A percentile compares a stretch with the other conserved stretches of the same genome.
Evolutionary conservation across 2,888 invertebrate genomes (phyloP).

Genomic region (Neoitamus cyanurus): DNA sequence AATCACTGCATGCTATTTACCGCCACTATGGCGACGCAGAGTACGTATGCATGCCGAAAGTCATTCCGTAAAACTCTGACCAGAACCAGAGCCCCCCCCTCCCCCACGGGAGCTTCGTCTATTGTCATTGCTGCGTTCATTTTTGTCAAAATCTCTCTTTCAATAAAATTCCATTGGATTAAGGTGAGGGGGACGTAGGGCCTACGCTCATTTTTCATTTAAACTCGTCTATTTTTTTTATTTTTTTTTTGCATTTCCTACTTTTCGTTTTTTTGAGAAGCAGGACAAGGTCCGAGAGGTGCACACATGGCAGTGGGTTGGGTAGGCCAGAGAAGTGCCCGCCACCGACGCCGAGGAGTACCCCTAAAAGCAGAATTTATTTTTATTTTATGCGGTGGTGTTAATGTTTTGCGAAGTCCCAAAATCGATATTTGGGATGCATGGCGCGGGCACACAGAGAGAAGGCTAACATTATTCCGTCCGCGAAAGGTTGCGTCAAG

Average conservation of each 20-base stretch:
- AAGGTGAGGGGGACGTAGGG: background rate
- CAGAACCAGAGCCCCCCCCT: too few species aligned
- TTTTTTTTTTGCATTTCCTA: background rate
- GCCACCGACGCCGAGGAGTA: background rate
- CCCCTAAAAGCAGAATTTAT: constrained; percentile 50
- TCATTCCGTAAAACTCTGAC: background rate
- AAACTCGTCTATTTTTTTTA: background rate
- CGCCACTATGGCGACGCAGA: background rate
- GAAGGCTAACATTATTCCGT: constrained; percentile 45
- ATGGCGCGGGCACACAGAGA: background rate
- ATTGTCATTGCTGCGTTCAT: constrained; percentile 17
- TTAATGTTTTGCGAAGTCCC: constrained; percentile 50
- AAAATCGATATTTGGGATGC: constrained; percentile 48
- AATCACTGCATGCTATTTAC: background rate
- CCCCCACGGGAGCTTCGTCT: background rate
- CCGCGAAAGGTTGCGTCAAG: constrained; percentile 51
- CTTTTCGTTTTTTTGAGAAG: constrained; percentile 14
- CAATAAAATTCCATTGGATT: constrained; percentile 30
- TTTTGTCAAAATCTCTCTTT: constrained; percentile 27
- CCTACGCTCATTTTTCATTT: constrained; percentile 41
- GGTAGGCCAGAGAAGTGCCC: background rate
- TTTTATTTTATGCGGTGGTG: constrained; percentile 52
- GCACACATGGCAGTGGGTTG: background rate
- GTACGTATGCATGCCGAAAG: background rate
- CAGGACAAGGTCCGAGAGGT: constrained; percentile 1